Percentiles rank a stretch among this genome's conserved stretches.
These are phyloP conservation scores for Notothenia coriiceps DNA, from an alignment of 2,113 vertebrate genomes.

Conservation along the genomic window DNA sequence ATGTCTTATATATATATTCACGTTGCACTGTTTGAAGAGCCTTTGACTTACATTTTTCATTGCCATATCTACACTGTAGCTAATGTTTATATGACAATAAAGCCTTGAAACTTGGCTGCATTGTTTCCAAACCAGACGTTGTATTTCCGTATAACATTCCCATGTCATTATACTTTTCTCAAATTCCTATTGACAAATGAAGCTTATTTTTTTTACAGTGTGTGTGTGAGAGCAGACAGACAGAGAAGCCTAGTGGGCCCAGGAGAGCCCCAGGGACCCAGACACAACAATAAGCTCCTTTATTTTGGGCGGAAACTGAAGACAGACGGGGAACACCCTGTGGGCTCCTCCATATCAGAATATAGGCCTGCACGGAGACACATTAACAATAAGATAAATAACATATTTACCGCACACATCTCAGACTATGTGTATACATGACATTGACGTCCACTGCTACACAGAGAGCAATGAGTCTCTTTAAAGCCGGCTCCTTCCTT, in stretches of 20 bases:
- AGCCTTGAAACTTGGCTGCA: neutral
- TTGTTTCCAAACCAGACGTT: neutral
- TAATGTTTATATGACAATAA: too few relatives aligned
- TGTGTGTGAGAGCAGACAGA: slow-evolving; percentile 28
- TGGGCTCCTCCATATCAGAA: slow-evolving; percentile 43
- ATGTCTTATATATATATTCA: too few relatives aligned
- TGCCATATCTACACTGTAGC: too few relatives aligned
- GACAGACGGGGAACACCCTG: slow-evolving; percentile 43
- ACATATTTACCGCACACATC: neutral
- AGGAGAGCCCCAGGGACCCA: slow-evolving; percentile 48
- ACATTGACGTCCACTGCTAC: too few relatives aligned
- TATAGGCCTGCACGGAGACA: slow-evolving; percentile 11
- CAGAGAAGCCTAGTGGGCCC: slow-evolving; percentile 31
- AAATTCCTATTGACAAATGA: neutral
- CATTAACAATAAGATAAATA: slow-evolving; percentile 35
- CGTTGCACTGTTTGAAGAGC: too few relatives aligned
- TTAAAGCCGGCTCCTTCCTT: too few relatives aligned
- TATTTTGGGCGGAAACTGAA: slow-evolving; percentile 66
- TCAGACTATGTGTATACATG: too few relatives aligned
- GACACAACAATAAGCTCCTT: slow-evolving; percentile 72
- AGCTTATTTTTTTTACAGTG: slow-evolving; percentile 8
- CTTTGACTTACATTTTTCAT: too few relatives aligned
- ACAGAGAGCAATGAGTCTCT: too few relatives aligned
- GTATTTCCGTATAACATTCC: neutral
- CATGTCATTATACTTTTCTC: neutral